Evolutionary conservation across 2,797 vertebrate genomes (phyloP), one percentile per base, ranked within the genome.

Genomic region (Arnoldichthys spilopterus): DNA sequence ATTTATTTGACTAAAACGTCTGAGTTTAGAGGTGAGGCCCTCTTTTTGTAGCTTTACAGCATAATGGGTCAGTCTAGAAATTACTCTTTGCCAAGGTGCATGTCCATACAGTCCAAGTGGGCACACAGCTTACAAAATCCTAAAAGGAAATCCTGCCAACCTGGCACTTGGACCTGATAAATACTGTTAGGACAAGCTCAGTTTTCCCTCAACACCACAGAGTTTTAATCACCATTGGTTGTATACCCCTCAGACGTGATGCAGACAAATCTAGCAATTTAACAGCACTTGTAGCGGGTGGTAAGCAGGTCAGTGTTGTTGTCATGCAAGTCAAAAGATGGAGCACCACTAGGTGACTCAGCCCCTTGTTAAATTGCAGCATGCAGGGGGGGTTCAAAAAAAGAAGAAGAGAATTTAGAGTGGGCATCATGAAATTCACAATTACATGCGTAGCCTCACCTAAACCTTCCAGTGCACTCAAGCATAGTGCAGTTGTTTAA

Each of bases 121-220:
- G 6, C 13, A 58, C 20, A 49, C 30, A 30, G 53, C 45, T 6
- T 61, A 15, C 32, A 45, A 63, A 58, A 70, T 59, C 43, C 22
- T 40, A 47, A 26, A 8, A 58, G 43, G 12, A 59, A 69, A 63
- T 69, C 18, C 30, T 71, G 72, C 56, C 30, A 79, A 76, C 51
- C 51, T 84, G 79, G 73, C 76, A 59, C 49, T 76, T 45, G 51
- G 62, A 66, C 49, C 66, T 79, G 77, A 68, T 82, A 61, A 72
- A 77, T 79, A 43, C 49, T 43, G 56, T 58, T 49, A 73, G 53
- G 53, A 56, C 6, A 61, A 15, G 53, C 61, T 75, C n/a, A 58
- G 61, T 24, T 79, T 84, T 77, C 67, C 49, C 49, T 79, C 40
- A 49, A 79, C 66, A 59, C 73, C 69, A 22, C 18, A 45, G 32